phyloP scores from a whole-genome alignment of 1,140 invertebrate species.

The Choristoneura fumiferana region DNA sequence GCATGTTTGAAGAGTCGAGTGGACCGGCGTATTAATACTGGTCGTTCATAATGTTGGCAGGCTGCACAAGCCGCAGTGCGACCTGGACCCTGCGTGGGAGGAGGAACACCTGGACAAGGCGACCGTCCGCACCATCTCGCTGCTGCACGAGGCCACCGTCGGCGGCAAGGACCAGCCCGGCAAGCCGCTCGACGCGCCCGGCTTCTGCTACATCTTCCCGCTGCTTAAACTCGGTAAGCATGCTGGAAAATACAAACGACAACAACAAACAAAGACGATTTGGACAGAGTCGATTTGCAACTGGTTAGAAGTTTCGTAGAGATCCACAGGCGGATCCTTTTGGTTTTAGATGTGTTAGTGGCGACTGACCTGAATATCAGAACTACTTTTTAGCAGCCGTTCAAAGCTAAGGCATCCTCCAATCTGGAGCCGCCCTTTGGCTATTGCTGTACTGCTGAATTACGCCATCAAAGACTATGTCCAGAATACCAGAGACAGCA shows the following conservation, averaged over 20 bases:
- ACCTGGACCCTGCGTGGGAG: slow-evolving; percentile 88
- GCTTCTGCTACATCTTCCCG: slow-evolving; percentile 91
- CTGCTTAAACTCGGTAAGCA: slow-evolving; percentile 84
- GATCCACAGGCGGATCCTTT: no score
- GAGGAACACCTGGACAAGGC: slow-evolving; percentile 83
- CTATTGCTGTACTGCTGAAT: no score
- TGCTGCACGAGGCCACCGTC: slow-evolving; percentile 79
- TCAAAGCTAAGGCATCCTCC: no score
- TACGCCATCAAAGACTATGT: no score
- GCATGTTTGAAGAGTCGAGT: no score
- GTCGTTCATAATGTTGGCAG: slow-evolving; percentile 46
- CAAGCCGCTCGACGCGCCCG: slow-evolving; percentile 80
- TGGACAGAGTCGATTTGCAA: background rate
- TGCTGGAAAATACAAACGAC: slow-evolving; percentile 20
- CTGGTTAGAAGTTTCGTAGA: background rate
- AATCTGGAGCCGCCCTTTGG: no score
- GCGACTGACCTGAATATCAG: no score
- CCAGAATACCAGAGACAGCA: no score
- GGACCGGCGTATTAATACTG: no score
- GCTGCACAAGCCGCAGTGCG: slow-evolving; percentile 87
- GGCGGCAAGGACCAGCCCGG: slow-evolving; percentile 33
- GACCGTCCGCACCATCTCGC: slow-evolving; percentile 80
- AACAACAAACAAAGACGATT: background rate
- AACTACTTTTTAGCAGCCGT: no score
- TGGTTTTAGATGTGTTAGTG: no score